phyloP scores from a whole-genome alignment of 1,140 invertebrate species.

The Dermatophagoides farinae region DNA sequence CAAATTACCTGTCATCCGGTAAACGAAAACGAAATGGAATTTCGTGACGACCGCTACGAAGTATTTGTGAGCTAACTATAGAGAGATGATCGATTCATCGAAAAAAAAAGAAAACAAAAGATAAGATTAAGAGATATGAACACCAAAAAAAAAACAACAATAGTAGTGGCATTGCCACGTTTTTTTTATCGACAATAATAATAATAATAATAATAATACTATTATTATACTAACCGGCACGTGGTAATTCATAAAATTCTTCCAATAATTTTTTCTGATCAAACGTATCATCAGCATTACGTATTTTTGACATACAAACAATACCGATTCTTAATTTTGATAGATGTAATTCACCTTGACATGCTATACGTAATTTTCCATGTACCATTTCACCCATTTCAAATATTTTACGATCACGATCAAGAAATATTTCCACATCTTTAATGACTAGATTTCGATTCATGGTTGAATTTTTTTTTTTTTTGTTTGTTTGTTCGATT shows the following conservation, averaged over 20 bases:
- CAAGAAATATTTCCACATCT: constrained; percentile 5
- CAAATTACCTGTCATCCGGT: constrained; percentile 2
- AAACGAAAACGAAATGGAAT: constrained; percentile 8
- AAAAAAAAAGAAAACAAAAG: neutral
- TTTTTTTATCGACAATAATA: too few relatives aligned
- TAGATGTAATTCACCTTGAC: neutral
- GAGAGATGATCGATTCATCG: neutral
- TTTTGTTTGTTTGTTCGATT: neutral
- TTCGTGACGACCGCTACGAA: constrained; percentile 1
- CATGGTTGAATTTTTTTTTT: neutral
- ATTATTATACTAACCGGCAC: neutral
- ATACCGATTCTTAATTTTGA: neutral
- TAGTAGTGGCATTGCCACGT: too few relatives aligned
- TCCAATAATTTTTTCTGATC: constrained; percentile 6
- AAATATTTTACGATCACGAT: neutral
- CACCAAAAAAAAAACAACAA: too few relatives aligned
- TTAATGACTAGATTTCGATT: neutral
- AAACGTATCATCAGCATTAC: neutral
- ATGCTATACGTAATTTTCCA: neutral
- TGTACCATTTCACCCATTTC: neutral
- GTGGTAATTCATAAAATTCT: neutral
- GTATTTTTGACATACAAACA: constrained; percentile 7
- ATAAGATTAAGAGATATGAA: too few relatives aligned
- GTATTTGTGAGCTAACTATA: neutral
- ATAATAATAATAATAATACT: neutral